These are phyloP conservation scores for Drosophila kanapiae DNA, from an alignment of 1,140 invertebrate species.

Conservation along the genomic window DNA sequence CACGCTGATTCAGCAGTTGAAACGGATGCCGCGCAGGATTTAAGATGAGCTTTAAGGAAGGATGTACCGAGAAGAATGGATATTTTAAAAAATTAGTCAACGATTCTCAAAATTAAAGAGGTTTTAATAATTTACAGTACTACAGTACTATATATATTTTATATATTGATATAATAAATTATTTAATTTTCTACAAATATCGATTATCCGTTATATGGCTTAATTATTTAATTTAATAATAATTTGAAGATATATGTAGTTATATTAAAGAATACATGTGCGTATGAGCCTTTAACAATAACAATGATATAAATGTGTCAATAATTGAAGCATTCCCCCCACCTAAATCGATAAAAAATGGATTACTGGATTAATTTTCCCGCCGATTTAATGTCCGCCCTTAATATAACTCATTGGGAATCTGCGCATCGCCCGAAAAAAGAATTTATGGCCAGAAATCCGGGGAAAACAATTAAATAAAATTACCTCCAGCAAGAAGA, in stretches of 20 bases:
- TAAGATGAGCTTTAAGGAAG: neutral
- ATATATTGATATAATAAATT: no score
- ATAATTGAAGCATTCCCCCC: neutral
- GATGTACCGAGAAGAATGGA: no score
- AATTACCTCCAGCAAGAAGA: constrained; percentile 38
- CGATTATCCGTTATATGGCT: no score
- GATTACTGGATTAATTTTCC: constrained; percentile 3
- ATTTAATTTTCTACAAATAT: no score
- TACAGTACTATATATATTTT: no score
- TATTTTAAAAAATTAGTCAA: no score
- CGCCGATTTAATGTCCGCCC: constrained; percentile 23
- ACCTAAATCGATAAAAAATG: neutral
- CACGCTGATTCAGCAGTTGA: constrained; percentile 38
- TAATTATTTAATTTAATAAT: no score
- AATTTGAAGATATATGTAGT: no score
- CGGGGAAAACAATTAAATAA: constrained; percentile 65
- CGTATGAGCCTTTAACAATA: neutral
- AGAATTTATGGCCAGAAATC: constrained; percentile 55
- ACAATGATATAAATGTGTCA: neutral
- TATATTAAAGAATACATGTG: no score
- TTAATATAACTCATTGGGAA: constrained; percentile 3
- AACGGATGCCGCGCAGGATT: constrained; percentile 1
- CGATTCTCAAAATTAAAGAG: no score
- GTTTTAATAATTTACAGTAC: no score
- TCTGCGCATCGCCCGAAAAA: neutral